Base-by-base conservation (phyloP, 2,113 vertebrate genomes). In the Nettapus auritus region DNA sequence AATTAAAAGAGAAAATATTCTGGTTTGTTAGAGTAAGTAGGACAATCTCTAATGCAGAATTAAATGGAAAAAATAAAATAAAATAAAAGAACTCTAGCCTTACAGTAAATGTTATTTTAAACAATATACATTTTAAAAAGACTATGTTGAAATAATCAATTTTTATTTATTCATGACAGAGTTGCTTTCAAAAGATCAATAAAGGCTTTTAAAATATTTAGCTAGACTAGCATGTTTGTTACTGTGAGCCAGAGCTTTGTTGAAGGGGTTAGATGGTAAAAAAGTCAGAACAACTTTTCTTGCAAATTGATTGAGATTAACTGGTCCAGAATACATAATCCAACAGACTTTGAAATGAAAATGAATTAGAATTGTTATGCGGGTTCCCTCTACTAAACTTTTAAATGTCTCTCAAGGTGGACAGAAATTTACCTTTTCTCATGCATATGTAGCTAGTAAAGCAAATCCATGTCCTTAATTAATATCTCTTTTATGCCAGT, bases 11-110 rank as follows among this genome's bases (percentile, higher is more conserved):
- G 4, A 81, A 59, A 6, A 59, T 66, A 40, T 55, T 70, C 18
- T 78, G 29, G 0, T n/a, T 69, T 48, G 4, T 80, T 23, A 82
- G 16, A 76, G 73, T 48, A 59, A 63, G 13, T 28, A 67, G 2
- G 10, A 40, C 7, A 48, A 1, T 23, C 6, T 78, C 56, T 55
- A 93, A 83, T 0, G 0, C 1, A 7, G 34, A 82, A 19, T 52
- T 6, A 44, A 82, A 59, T 20, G 3, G 3, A 62, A 76, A 4
- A 52, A 64, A 48, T 20, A 21, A 44, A 44, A 44, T 16, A 44
- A 75, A 75, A 63, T 56, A 28, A 87, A 80, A 79, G 3, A 69
- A 38, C 6, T 26, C 6, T 44, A 21, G 56, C 8, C 1, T 64
- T 55, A 25, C 1, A 70, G 16, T 48, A 80, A 81, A 93, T 50